Percentiles rank a stretch among this genome's conserved stretches.
phyloP scores from a whole-genome alignment of 2,888 invertebrate genomes.

The Augiades crinisus region DNA sequence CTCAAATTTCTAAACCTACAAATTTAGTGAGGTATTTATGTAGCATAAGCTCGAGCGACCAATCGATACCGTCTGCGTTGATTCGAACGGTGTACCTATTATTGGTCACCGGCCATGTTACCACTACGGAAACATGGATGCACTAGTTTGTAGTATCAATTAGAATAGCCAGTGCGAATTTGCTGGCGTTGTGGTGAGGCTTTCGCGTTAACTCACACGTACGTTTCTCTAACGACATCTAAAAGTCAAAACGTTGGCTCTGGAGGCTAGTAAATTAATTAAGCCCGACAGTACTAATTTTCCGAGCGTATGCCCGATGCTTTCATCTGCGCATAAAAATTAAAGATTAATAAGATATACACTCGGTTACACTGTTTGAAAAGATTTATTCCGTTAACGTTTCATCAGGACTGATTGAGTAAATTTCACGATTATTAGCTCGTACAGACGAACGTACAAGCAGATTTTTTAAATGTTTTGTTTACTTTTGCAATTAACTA shows the following conservation, averaged over 20 bases:
- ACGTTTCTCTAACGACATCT: background rate
- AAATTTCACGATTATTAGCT: too few relatives aligned
- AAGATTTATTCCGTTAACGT: too few relatives aligned
- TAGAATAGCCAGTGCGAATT: constrained; percentile 13
- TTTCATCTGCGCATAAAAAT: too few relatives aligned
- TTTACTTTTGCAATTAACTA: too few relatives aligned
- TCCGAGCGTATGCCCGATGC: too few relatives aligned
- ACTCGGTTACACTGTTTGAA: too few relatives aligned
- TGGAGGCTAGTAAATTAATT: background rate
- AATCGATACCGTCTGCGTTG: constrained; percentile 6
- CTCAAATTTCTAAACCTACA: too few relatives aligned
- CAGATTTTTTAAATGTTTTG: too few relatives aligned
- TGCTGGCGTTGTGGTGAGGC: constrained; percentile 6
- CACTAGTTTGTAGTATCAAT: constrained; percentile 19
- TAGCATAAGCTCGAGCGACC: background rate
- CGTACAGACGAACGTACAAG: too few relatives aligned
- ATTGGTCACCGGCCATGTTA: background rate
- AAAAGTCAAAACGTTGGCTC: background rate
- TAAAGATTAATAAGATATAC: too few relatives aligned
- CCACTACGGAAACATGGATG: constrained; percentile 4
- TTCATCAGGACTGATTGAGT: too few relatives aligned
- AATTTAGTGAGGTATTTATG: background rate
- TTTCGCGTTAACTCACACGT: background rate
- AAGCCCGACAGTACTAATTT: too few relatives aligned
- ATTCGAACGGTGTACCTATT: constrained; percentile 1